Base-by-base conservation (phyloP, 2,113 vertebrate species). In the Oncorhynchus kisutch region DNA sequence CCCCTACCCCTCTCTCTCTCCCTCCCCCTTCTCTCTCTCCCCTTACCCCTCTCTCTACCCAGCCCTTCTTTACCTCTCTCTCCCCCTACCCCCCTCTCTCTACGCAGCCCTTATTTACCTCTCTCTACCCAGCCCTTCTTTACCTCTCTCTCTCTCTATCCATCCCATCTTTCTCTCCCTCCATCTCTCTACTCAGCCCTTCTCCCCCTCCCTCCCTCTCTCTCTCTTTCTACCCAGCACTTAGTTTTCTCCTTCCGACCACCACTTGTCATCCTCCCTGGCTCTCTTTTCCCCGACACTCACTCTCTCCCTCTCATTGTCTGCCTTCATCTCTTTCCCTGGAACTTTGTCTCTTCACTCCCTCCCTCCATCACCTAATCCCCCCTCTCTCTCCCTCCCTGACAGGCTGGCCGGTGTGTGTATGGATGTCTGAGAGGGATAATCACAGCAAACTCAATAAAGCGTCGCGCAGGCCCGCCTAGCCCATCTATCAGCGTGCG, bases 381-480 rank as follows among this genome's bases (percentile, higher is more conserved):
- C 39, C 39, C 39, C 39, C 39, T 2, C 39, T 11, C 34, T 1
- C 34, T 11, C 39, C 8, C 73, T 89, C 83, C 77, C 78, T 81
- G 77, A 80, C 81, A 87, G 82, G 86, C 80, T 89, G 86, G 72
- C 76, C 84, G 83, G 84, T 79, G 78, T 69, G 75, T 70, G 83
- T 82, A 87, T 71, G 86, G 82, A 95, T 96, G 95, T 96, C 94
- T 94, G 91, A 86, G 94, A 90, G 93, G 96, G 96, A 98, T 99
- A 98, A 99, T 98, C 97, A 98, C 95, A 95, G 95, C 94, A 96
- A 99, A 99, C 97, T 95, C 96, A 99, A 99, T 99, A 99, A 99
- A 98, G 95, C 96, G 97, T 98, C 97, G 72, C 89, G 85, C 88
- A 88, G 81, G 85, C 84, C 88, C 87, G 85, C 91, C 82, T 88